Evolutionary conservation across 2,888 invertebrate genomes (phyloP), one percentile per base, ranked within the genome.

Genomic region (Drosophila mettleri): DNA sequence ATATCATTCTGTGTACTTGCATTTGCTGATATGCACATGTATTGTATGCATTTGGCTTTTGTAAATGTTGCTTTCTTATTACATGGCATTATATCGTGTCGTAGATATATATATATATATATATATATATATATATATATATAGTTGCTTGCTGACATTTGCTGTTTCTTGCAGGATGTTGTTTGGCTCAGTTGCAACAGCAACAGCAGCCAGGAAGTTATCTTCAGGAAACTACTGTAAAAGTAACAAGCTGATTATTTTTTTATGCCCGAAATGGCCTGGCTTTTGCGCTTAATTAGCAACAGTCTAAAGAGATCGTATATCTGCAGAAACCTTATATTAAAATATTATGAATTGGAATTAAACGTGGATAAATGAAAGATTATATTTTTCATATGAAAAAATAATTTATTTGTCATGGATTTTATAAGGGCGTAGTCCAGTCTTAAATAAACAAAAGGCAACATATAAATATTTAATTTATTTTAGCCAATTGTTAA

Each of bases 61-160:
- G 83, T 88, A 86, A 86, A 86, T 88, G 88, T 72, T 83, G 74
- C 87, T 78, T 83, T 80, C 86, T 88, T 83, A 88, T 88, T 80
- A 83, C 83, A 83, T 78, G 86, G 78, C 84, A 88, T 86, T 88
- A 86, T 83, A 83, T 69, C 74, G 58, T 84, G 80, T 70, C 53
- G 59, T 64, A 51, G 9, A 9, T 24, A 43, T 39, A 12, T 14
- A 39, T 18, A 12, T 39, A 39, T 39, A 18, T 43, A 24, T n/a
- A 10, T 38, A 10, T 18, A 2, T 38, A 38, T 18, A n/a, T 34
- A n/a, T 34, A 9, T 36, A 16, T 38, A 5, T 59, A 64, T 46
- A 55, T 49, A 63, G 55, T 61, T 68, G 65, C 34, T 33, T 60
- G 62, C 65, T 75, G 76, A 58, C 64, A 65, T 60, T 76, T 63